Percentiles rank a stretch among this genome's conserved stretches.
Evolutionary conservation across 2,113 vertebrate genomes (phyloP).

Genomic region (Bufo bufo): DNA sequence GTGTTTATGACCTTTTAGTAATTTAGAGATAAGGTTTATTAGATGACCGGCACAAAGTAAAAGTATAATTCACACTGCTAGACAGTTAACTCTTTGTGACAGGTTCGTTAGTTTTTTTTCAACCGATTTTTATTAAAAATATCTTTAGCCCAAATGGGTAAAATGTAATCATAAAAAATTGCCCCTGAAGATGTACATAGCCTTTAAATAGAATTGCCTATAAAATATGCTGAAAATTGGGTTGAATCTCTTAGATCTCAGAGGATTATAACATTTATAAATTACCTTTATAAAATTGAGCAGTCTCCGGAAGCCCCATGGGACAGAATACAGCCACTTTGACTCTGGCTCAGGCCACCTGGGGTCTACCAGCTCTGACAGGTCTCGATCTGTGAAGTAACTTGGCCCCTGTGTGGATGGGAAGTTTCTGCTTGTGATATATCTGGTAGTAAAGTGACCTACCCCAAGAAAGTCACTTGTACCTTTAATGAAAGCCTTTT

Average conservation of each 20-base stretch:
- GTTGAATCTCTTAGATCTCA: not conserved
- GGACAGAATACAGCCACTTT: conserved; percentile 85
- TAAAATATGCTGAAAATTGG: too few species aligned
- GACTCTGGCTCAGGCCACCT: conserved; percentile 86
- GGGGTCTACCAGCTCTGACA: conserved; percentile 88
- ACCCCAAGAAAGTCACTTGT: conserved; percentile 91
- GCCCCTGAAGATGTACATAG: too few species aligned
- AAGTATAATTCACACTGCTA: too few species aligned
- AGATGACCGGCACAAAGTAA: too few species aligned
- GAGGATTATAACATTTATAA: not conserved
- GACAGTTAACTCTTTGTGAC: too few species aligned
- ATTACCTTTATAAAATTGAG: conserved; percentile 92
- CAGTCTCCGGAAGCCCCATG: conserved; percentile 90
- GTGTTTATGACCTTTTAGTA: too few species aligned
- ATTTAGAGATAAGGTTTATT: too few species aligned
- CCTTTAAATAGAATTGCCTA: too few species aligned
- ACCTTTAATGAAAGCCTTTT: conserved; percentile 90
- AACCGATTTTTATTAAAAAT: too few species aligned
- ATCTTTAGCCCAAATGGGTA: too few species aligned
- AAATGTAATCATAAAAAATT: too few species aligned
- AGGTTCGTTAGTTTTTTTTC: too few species aligned
- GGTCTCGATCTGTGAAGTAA: conserved; percentile 82
- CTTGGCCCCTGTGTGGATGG: conserved; percentile 72
- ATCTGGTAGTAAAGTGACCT: conserved; percentile 88
- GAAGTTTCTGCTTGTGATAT: conserved; percentile 81